These are phyloP conservation scores for Xyrauchen texanus DNA, from an alignment of 2,113 vertebrate species.

Conservation along the genomic window DNA sequence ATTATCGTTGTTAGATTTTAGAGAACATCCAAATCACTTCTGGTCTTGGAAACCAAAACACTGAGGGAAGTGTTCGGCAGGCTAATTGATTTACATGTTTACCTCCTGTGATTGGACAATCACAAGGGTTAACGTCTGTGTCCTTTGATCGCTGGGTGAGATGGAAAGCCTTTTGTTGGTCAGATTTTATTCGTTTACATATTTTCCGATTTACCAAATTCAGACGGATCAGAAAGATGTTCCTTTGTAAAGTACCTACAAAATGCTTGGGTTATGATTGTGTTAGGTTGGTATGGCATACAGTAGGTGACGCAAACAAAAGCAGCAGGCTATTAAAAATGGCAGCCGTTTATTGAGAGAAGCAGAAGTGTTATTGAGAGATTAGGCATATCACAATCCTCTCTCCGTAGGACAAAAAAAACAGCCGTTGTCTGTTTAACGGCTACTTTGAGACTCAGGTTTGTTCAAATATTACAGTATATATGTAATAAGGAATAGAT, in stretches of 20 bases:
- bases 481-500: no score
- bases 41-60: slow-evolving; percentile 55
- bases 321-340: slow-evolving; percentile 36
- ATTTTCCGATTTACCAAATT: not conserved
- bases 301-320: slow-evolving; percentile 16
- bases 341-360: slow-evolving; percentile 17
- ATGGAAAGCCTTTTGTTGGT: slow-evolving; percentile 42
- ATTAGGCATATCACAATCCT: not conserved
- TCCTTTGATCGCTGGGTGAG: slow-evolving; percentile 36
- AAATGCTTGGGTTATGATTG: slow-evolving; percentile 22
- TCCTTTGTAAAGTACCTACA: not conserved
- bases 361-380: not conserved
- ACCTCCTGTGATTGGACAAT: slow-evolving; percentile 52
- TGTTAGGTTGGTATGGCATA: slow-evolving; percentile 20
- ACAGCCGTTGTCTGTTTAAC: not conserved
- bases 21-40: slow-evolving; percentile 14
- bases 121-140: slow-evolving; percentile 39
- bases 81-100: slow-evolving; percentile 66
- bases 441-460: not conserved
- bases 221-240: not conserved
- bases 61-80: slow-evolving; percentile 43
- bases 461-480: not conserved
- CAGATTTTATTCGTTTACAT: not conserved
- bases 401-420: not conserved
- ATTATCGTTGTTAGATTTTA: slow-evolving; percentile 67